Conservation (phyloP, 2,113 vertebrate species). For the Cavia aperea region DNA sequence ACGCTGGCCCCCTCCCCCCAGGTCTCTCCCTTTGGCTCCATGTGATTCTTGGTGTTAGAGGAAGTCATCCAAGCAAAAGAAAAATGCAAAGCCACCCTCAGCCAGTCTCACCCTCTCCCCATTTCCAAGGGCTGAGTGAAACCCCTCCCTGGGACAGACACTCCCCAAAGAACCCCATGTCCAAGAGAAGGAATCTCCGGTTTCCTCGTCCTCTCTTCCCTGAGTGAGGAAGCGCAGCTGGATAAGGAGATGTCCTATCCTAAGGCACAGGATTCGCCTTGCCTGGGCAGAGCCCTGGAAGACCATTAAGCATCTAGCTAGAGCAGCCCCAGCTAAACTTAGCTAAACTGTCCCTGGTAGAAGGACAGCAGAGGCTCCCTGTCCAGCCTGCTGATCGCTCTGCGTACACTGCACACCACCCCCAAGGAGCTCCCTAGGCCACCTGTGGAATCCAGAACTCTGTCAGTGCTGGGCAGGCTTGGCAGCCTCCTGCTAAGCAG, state of each 20-base stretch:
- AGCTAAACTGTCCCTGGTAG: neutral
- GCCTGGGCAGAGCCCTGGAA: neutral
- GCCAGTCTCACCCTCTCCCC: neutral
- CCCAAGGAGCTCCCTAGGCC: neutral
- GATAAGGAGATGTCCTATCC: neutral
- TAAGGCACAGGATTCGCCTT: neutral
- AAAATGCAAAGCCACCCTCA: neutral
- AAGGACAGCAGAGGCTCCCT: neutral
- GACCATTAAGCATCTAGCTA: neutral
- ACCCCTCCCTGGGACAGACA: neutral
- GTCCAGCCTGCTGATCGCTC: conserved; percentile 1
- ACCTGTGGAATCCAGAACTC: neutral
- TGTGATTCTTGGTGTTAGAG: neutral
- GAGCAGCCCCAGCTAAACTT: neutral
- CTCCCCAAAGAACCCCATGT: neutral
- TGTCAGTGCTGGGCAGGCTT: neutral
- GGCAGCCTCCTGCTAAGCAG: neutral
- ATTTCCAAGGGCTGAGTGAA: neutral
- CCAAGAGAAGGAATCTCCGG: neutral
- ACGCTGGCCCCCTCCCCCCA: neutral
- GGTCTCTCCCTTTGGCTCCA: neutral
- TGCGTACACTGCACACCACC: neutral
- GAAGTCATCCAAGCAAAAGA: neutral
- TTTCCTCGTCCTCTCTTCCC: neutral
- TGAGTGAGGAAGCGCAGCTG: neutral